Evolutionary conservation across 2,797 vertebrate species (phyloP).

Genomic region (Pampus argenteus): DNA sequence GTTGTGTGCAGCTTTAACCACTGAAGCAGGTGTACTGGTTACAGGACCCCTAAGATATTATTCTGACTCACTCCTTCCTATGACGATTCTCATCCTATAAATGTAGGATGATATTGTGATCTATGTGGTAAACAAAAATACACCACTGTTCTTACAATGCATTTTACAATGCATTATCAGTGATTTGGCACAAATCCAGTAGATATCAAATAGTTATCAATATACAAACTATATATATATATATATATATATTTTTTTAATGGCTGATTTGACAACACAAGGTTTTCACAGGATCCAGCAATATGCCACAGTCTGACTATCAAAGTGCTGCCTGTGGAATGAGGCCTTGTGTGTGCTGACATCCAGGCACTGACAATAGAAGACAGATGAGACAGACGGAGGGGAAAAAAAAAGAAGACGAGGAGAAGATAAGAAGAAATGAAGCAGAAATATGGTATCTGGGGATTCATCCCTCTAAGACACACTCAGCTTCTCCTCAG

Average conservation of each 20-base stretch:
- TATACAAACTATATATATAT: too few species aligned
- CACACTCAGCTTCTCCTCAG: constrained; percentile 67
- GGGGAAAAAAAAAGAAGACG: constrained; percentile 36
- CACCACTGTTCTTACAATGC: background rate
- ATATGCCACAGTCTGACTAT: constrained; percentile 25
- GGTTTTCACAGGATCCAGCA: background rate
- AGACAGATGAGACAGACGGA: constrained; percentile 59
- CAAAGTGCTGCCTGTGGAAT: constrained; percentile 44
- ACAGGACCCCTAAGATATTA: constrained; percentile 34
- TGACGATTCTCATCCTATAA: constrained; percentile 14
- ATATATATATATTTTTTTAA: too few species aligned
- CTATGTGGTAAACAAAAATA: background rate
- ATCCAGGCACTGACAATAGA: constrained; percentile 59
- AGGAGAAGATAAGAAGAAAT: constrained; percentile 49
- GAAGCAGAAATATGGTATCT: constrained; percentile 55
- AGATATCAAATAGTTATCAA: constrained; percentile 14
- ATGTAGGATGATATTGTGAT: background rate
- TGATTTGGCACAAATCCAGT: background rate
- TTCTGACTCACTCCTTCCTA: constrained; percentile 30
- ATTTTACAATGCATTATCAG: background rate
- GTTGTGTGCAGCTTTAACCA: constrained; percentile 65
- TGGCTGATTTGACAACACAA: too few species aligned
- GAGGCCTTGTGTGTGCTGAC: constrained; percentile 33
- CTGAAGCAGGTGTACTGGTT: constrained; percentile 63
- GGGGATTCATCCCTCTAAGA: constrained; percentile 72